These are phyloP conservation scores for Nipponia nippon DNA, from an alignment of 2,113 vertebrate genomes.

Conservation along the genomic window DNA sequence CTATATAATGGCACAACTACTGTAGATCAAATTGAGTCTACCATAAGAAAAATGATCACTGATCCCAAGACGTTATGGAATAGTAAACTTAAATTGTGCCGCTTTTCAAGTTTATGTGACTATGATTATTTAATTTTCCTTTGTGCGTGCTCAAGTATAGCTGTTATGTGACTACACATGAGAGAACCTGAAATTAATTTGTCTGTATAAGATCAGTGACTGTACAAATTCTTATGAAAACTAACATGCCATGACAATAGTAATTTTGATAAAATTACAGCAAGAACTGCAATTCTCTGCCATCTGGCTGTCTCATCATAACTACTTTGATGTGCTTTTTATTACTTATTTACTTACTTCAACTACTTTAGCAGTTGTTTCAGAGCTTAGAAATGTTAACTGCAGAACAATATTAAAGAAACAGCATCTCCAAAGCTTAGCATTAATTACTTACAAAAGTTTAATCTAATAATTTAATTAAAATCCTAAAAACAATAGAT, in stretches of 20 bases:
- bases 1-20: conserved; percentile 63
- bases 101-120: conserved; percentile 80
- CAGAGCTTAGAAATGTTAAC: conserved; percentile 44
- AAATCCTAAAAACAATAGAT: conserved; percentile 2
- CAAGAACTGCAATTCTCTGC: conserved; percentile 78
- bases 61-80: conserved; percentile 75
- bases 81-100: conserved; percentile 77
- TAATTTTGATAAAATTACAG: conserved; percentile 85
- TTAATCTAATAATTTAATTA: background rate
- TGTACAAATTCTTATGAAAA: conserved; percentile 83
- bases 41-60: conserved; percentile 73
- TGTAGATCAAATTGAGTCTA: conserved; percentile 73
- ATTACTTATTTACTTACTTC: conserved; percentile 80
- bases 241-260: conserved; percentile 85
- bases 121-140: conserved; percentile 86
- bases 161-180: conserved; percentile 81
- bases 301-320: conserved; percentile 81
- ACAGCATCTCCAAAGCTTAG: conserved; percentile 16
- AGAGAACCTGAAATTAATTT: conserved; percentile 87
- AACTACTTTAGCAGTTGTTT: conserved; percentile 67
- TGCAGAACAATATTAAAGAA: conserved; percentile 36
- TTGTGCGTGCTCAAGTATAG: conserved; percentile 82
- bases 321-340: conserved; percentile 79
- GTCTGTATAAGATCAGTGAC: conserved; percentile 83
- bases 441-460: background rate